A percentile compares a stretch with the other conserved stretches of the same genome.
Evolutionary conservation across 1,140 invertebrate species (phyloP).

Genomic region (Xylocopa sonorina): DNA sequence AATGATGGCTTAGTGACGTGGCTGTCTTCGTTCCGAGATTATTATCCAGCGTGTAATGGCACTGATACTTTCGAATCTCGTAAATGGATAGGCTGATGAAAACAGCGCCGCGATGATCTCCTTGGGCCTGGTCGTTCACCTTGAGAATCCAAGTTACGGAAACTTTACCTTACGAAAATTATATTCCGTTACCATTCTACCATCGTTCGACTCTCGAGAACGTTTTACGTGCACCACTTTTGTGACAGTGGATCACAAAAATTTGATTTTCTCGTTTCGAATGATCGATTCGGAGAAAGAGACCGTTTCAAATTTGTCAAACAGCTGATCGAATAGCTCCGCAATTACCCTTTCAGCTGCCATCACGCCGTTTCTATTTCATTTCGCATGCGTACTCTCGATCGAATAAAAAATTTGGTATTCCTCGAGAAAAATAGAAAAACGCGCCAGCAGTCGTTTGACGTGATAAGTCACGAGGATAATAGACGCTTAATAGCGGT

Average conservation of each 20-base stretch:
- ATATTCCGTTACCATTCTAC: not conserved
- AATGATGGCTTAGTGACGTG: slow-evolving; percentile 28
- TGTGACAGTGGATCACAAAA: too few relatives aligned
- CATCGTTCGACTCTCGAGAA: not conserved
- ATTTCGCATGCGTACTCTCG: not conserved
- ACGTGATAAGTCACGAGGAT: not conserved
- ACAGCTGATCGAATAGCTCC: too few relatives aligned
- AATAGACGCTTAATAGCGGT: not conserved
- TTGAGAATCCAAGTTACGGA: not conserved
- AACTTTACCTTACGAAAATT: too few relatives aligned
- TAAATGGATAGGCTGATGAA: not conserved
- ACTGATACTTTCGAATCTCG: slow-evolving; percentile 25
- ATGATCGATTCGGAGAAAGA: too few relatives aligned
- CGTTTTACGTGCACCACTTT: too few relatives aligned
- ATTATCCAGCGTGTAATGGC: slow-evolving; percentile 26
- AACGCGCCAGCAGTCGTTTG: not conserved
- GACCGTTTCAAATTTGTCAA: too few relatives aligned
- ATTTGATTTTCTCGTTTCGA: too few relatives aligned
- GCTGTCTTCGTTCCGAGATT: not conserved
- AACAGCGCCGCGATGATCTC: not conserved
- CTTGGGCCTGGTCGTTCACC: slow-evolving; percentile 2
- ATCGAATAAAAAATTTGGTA: not conserved
- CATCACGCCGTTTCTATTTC: not conserved
- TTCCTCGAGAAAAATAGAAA: not conserved
- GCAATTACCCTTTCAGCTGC: not conserved